Conservation (phyloP, 1,140 invertebrate species). For the Homarus americanus region DNA sequence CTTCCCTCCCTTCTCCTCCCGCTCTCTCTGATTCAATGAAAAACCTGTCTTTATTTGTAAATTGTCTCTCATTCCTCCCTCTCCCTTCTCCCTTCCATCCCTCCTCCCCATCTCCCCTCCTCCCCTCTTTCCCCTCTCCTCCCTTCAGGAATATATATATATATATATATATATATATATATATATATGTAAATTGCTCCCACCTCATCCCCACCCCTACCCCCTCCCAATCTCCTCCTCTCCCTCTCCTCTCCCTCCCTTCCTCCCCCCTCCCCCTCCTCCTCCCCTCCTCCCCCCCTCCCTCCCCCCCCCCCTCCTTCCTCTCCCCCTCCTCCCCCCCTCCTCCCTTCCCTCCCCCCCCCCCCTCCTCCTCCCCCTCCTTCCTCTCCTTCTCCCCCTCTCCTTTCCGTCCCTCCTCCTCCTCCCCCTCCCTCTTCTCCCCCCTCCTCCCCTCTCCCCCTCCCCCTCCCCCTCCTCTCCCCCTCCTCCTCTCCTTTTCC, state of each 20-base stretch:
- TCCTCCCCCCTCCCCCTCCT: not conserved
- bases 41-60: too few species aligned
- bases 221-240: not conserved
- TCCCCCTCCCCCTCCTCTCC: not conserved
- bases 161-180: too few species aligned
- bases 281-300: not conserved
- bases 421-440: not conserved
- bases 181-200: too few species aligned
- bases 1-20: conserved; percentile 11
- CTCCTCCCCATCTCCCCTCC: too few species aligned
- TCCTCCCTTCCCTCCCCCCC: too few species aligned
- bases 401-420: too few species aligned
- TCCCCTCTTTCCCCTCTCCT: too few species aligned
- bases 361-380: not conserved
- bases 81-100: not conserved
- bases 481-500: not conserved
- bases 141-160: too few species aligned
- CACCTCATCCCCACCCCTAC: too few species aligned
- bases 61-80: too few species aligned
- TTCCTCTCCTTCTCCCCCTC: not conserved
- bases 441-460: not conserved
- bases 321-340: too few species aligned
- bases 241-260: not conserved
- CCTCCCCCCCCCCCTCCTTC: too few species aligned
- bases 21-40: conserved; percentile 18